Conservation (phyloP, 2,113 vertebrate species). For the Myodes glareolus region DNA sequence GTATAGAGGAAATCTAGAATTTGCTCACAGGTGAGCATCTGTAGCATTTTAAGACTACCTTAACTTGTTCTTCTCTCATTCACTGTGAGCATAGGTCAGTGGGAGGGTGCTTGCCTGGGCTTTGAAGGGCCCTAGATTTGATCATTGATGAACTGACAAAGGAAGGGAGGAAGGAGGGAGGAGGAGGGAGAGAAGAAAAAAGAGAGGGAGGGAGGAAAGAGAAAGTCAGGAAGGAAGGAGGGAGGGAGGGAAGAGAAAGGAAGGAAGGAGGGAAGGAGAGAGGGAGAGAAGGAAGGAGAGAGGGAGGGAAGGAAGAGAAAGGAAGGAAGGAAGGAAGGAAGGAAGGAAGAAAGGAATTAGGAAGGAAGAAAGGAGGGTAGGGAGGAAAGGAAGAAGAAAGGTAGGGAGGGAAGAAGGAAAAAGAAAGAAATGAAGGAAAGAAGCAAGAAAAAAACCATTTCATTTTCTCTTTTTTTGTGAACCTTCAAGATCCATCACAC, state of each 20-base stretch:
- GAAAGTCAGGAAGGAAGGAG: too few relatives aligned
- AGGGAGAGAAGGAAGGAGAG: not conserved
- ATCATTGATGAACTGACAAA: not conserved
- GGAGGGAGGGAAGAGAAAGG: too few relatives aligned
- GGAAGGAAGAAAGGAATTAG: too few relatives aligned
- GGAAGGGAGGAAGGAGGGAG: too few relatives aligned
- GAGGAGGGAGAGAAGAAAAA: too few relatives aligned
- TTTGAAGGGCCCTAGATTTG: not conserved
- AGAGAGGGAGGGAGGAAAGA: too few relatives aligned
- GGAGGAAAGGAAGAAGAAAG: too few relatives aligned
- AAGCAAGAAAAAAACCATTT: not conserved
- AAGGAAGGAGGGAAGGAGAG: not conserved
- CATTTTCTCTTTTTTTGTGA: not conserved
- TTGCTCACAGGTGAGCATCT: not conserved
- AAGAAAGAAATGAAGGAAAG: too few relatives aligned
- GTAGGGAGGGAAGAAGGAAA: too few relatives aligned
- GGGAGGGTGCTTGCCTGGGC: not conserved
- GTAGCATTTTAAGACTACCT: not conserved
- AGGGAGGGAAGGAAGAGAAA: accelerated
- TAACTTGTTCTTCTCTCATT: not conserved
- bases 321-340: too few relatives aligned
- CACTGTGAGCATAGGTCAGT: not conserved
- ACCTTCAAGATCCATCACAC: not conserved
- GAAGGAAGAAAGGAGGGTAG: too few relatives aligned
- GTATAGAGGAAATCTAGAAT: not conserved